These are phyloP conservation scores for Cantharis lateralis DNA, from an alignment of 2,888 invertebrate genomes.

Conservation along the genomic window DNA sequence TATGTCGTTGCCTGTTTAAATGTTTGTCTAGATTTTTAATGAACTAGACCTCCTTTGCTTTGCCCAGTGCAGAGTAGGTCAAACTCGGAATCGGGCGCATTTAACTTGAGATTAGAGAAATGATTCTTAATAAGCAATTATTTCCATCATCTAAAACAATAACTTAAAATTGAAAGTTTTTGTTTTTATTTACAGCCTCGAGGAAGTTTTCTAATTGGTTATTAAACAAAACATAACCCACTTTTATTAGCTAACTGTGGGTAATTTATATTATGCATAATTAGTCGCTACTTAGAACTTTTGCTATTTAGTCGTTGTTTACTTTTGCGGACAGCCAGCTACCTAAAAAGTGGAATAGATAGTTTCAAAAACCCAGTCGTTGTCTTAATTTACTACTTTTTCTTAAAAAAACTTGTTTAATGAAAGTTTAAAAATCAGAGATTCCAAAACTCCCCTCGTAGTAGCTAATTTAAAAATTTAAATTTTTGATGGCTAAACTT, in stretches of 20 bases:
- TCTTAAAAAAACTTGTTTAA: background rate
- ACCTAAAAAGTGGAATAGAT: background rate
- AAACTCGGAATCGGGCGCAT: background rate
- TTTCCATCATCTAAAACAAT: background rate
- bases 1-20: background rate
- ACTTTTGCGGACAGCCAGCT: background rate
- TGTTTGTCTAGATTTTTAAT: background rate
- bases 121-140: background rate
- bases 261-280: background rate
- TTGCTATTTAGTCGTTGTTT: background rate
- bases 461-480: background rate
- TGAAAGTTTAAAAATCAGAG: background rate
- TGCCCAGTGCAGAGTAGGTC: background rate
- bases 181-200: background rate
- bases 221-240: background rate
- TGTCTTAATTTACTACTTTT: background rate
- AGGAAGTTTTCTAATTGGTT: background rate
- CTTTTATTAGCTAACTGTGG: background rate
- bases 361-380: background rate
- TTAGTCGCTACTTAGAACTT: background rate
- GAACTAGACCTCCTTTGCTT: background rate
- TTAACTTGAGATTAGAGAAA: background rate
- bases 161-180: background rate
- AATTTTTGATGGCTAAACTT: background rate
- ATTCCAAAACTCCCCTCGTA: background rate